Percentiles rank a stretch among this genome's conserved stretches.
Conservation (phyloP, 2,113 vertebrate species). For the Caranx melampygus region DNA sequence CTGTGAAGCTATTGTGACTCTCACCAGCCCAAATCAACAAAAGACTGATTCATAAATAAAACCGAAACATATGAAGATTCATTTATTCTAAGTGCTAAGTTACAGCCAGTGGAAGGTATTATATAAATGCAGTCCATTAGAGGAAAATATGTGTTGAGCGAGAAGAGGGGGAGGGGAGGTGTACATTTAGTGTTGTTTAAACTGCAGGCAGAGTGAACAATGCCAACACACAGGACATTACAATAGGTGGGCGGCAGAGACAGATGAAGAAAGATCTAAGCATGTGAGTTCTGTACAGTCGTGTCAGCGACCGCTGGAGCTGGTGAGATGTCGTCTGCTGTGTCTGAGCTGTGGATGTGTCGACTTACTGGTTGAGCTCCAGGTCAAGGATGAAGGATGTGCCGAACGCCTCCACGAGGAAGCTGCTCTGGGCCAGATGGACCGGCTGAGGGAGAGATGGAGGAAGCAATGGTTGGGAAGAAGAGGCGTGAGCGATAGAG, state of each 20-base stretch:
- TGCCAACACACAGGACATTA: slow-evolving; percentile 8
- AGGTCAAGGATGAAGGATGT: slow-evolving; percentile 91
- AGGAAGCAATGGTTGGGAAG: neutral
- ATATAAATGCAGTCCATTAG: slow-evolving; percentile 23
- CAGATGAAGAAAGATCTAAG: neutral
- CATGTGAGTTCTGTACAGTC: too few species aligned
- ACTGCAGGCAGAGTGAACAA: neutral
- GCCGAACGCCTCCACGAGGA: slow-evolving; percentile 89
- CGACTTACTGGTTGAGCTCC: slow-evolving; percentile 93
- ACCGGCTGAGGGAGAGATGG: slow-evolving; percentile 79
- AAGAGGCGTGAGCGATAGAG: neutral
- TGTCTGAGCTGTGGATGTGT: slow-evolving; percentile 1
- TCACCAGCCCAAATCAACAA: neutral
- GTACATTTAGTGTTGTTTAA: neutral
- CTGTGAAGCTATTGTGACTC: neutral
- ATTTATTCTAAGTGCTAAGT: slow-evolving; percentile 15
- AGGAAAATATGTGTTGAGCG: neutral
- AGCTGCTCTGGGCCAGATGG: slow-evolving; percentile 92
- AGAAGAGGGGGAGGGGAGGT: neutral
- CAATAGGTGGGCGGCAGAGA: neutral
- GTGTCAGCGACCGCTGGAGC: neutral
- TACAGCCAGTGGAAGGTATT: neutral
- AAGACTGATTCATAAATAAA: slow-evolving; percentile 23
- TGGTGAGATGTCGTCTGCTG: neutral
- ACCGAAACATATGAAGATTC: neutral